Base-by-base conservation (phyloP, 2,888 invertebrate genomes). In the Pollenia amentaria region DNA sequence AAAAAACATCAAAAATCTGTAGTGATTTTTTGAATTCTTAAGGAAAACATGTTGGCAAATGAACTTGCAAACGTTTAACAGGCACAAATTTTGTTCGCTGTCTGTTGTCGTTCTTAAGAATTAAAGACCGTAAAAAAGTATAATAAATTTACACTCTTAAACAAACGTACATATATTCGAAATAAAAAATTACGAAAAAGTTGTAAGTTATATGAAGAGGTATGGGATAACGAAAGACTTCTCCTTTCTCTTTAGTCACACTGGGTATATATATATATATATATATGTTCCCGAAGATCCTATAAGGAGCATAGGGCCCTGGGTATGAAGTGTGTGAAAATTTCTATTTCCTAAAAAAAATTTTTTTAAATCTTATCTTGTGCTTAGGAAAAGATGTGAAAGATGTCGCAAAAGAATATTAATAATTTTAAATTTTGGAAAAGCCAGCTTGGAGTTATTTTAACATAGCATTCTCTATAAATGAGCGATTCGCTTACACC, bases 1-100 rank as follows among this genome's bases (percentile, higher is more conserved):
- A 29, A 16, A 44, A 73, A 46, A 48, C 62, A 62, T 69, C 16
- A 67, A 75, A 83, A 79, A 72, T 57, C 40, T 76, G 83, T 55
- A 51, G 79, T 72, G 65, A 83, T 87, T 81, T 77, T 80, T 64
- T 16, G 40, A 80, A 80, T 77, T 77, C 79, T 84, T 72, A 62
- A 77, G 80, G 64, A 62, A 79, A 77, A 79, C 60, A 62, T 67
- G 77, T 46, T 80, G 77, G 83, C 87, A 87, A 84, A 87, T 84
- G 83, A 80, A 87, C 83, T 87, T 72, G 48, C 48, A 65, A 60
- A 65, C 3, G 29, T 57, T 73, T 12, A 60, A 16, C 11, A 72
- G 14, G 14, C 60, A 67, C 44, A 44, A 53, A 46, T 42, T 12
- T 64, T 65, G 12, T 16, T 55, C 44, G 2, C 21, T 51, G 62